Evolutionary conservation across 1,140 invertebrate species (phyloP), one percentile per base, ranked within the genome.

Genomic region (Oncopeltus fasciatus): DNA sequence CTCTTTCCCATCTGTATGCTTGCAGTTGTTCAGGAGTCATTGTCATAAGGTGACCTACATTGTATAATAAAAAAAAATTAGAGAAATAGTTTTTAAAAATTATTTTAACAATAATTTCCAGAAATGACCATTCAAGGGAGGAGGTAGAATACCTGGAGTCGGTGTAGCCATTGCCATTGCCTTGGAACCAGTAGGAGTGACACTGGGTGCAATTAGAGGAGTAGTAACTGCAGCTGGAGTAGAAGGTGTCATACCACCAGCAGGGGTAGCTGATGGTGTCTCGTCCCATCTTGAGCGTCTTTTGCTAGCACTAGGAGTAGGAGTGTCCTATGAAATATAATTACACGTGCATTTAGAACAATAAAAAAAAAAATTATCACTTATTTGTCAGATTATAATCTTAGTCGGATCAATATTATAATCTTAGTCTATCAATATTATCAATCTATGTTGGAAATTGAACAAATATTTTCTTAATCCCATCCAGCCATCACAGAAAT

Each of bases 1-100:
- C 97, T 69, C 92, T 83, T 75, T 99, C 95, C 93, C 93, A 98
- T n/a, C 95, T 84, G 73, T 94, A 98, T 0, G 94, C 93, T 73
- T 98, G 95, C 64, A 99, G 75, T 74, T 99, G 95, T 75, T 99
- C 97, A 0, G 97, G 96, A 0, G 97, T 99, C 95, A 99, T 99
- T 1, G 92, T 88, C 65, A 95, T 86, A 51, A 97, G 76, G 70
- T 98, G 94, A 53, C 81, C 80, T 70, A 68, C 44, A 68, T n/a
- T n/a, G n/a, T n/a, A n/a, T n/a, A n/a, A n/a, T n/a, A n/a, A n/a
- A n/a, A n/a, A n/a, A n/a, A n/a, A n/a, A n/a, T n/a, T n/a, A n/a
- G n/a, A n/a, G n/a, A n/a, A n/a, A n/a, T n/a, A n/a, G n/a, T n/a
- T n/a, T n/a, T n/a, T n/a, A n/a, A n/a, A n/a, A n/a, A n/a, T n/a